phyloP scores from a whole-genome alignment of 2,888 invertebrate genomes.

The Zygaena filipendulae region DNA sequence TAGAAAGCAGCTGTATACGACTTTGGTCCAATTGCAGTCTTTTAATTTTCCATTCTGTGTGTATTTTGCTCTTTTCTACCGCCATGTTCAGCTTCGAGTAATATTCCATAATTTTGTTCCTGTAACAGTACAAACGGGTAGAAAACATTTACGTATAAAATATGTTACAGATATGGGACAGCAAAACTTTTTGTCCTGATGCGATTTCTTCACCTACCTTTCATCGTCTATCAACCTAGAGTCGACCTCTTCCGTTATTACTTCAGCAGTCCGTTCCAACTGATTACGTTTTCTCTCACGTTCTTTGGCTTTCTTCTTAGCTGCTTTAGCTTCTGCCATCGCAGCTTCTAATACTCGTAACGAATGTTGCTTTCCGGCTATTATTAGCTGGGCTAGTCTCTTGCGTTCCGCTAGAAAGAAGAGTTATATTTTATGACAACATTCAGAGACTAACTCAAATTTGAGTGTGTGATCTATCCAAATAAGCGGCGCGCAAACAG shows the following conservation, averaged over 20 bases:
- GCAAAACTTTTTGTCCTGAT: not conserved
- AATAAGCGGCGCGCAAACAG: not conserved
- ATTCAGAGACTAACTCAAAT: not conserved
- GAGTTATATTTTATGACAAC: no score
- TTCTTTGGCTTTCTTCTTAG: constrained; percentile 35
- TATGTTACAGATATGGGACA: not conserved
- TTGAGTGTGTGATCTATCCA: not conserved
- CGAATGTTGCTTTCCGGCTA: constrained; percentile 58
- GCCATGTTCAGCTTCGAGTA: constrained; percentile 72
- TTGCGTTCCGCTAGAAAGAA: constrained; percentile 47
- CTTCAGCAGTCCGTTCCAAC: constrained; percentile 33
- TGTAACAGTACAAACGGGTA: constrained; percentile 40
- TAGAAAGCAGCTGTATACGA: constrained; percentile 52
- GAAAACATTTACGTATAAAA: no score
- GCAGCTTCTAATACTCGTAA: constrained; percentile 51
- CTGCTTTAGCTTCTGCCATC: constrained; percentile 54
- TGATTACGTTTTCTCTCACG: constrained; percentile 32
- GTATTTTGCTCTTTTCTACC: constrained; percentile 65
- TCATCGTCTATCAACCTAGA: constrained; percentile 44
- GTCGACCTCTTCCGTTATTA: constrained; percentile 43
- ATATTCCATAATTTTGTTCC: constrained; percentile 70
- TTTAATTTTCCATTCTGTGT: constrained; percentile 68
- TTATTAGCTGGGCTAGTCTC: constrained; percentile 51
- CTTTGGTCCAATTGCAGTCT: constrained; percentile 51
- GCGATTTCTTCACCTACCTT: constrained; percentile 25